Base-by-base conservation (phyloP, 2,797 vertebrate species). In the Bucorvus abyssinicus region DNA sequence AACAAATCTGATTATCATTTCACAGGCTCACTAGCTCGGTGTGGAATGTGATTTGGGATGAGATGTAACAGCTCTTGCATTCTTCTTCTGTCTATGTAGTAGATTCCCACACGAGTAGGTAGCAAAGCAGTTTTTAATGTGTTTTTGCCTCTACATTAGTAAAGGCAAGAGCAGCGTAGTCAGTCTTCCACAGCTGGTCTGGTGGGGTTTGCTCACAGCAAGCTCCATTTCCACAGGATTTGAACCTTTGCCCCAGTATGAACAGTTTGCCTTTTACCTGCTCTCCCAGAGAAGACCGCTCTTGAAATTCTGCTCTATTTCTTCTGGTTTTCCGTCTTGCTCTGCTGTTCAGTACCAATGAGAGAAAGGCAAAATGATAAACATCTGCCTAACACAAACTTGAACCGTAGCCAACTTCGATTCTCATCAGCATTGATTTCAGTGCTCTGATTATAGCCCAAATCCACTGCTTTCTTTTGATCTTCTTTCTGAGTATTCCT, bases 371-470 rank as follows among this genome's bases (percentile, higher is more conserved):
- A 82, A 91, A 93, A 96, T 64, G 89, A 83, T 82, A 94, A 91
- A 91, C 90, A 96, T 94, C 91, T 97, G 88, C 68, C 86, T 89
- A 93, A 34, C 90, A 93, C 34, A 56, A 82, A 67, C 81, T 91
- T 78, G 64, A 97, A 79, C 55, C 65, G 49, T 71, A 89, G 93
- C 94, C 93, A 95, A 44, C 70, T 96, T 77, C 65, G 53, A 83
- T 84, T 94, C 84, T 82, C 12, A 0, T 93, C 92, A 90, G 70
- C 88, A 93, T 63, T 55, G 93, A 84, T 91, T 95, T 96, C 91
- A 94, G 85, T 94, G 70, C 89, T 88, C 70, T 89, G 83, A 91
- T 94, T 96, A 90, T 70, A 88, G 74, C 67, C 70, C 24, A 1
- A 87, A 60, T 70, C 52, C 80, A 36, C 57, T 74, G 64, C 83